Evolutionary conservation across 1,140 invertebrate genomes (phyloP), one percentile per base, ranked within the genome.

Genomic region (Neodiprion lecontei): DNA sequence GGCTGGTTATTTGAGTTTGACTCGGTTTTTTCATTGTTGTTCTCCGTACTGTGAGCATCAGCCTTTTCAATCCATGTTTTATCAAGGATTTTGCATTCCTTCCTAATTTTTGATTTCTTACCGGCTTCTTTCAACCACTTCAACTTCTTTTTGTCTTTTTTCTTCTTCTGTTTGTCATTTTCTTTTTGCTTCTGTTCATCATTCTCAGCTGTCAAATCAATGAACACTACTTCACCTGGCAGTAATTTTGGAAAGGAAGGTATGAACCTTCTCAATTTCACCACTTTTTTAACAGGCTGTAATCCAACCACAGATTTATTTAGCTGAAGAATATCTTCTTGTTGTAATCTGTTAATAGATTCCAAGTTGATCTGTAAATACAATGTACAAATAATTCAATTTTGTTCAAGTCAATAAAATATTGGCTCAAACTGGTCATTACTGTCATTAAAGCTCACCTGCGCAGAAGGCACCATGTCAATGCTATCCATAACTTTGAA

Each of bases 171-270:
- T 50, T 68, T 80, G n/a, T 40, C 81, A 67, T 79, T 71, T 10
- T 74, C 70, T 69, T 69, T 9, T 49, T 48, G 21, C 48, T 47
- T 71, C 12, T 71, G 23, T 12, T 74, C 68, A 14, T 84, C 79
- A 47, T 83, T 77, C 12, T 85, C 84, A 40, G 72, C 69, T 23
- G 82, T 83, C 73, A 88, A 77, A 79, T 85, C 82, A 71, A 87
- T 86, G n/a, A 82, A 73, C 53, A 82, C 77, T 28, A 79, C 67
- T 73, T 85, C 76, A 9, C 73, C 74, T 28, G 76, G 47, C 69
- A 80, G 81, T 49, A 78, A 67, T 67, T 79, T 83, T 68, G 14
- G 66, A 17, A 72, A 48, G 53, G 72, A 69, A 61, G 48, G 67
- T 14, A 10, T 69, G 23, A 69, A 69, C 67, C 40, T 69, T 47